A percentile compares a stretch with the other conserved stretches of the same genome.
Evolutionary conservation across 2,113 vertebrate genomes (phyloP).

Genomic region (Pelusios castaneus): DNA sequence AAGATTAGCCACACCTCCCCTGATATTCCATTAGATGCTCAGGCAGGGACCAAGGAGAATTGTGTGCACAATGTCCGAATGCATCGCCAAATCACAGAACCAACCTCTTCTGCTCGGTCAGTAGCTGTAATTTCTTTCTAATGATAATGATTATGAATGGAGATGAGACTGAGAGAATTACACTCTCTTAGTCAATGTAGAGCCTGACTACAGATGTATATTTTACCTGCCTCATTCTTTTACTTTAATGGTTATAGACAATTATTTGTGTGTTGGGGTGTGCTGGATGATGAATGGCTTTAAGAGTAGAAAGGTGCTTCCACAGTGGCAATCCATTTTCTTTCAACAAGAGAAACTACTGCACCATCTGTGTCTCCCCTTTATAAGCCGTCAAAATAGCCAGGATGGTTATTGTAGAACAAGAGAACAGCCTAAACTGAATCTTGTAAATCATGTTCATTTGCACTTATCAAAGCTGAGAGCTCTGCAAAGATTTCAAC

Average conservation of each 20-base stretch:
- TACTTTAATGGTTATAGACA: not conserved
- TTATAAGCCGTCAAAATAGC: not conserved
- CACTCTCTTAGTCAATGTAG: not conserved
- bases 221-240: not conserved
- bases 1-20: constrained; percentile 99
- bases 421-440: constrained; percentile 35
- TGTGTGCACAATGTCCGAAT: constrained; percentile 85
- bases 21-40: constrained; percentile 89
- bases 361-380: not conserved
- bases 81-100: constrained; percentile 93
- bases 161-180: not conserved
- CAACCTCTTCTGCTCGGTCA: constrained; percentile 86
- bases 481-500: constrained; percentile 50
- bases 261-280: not conserved
- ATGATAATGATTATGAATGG: not conserved
- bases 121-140: constrained; percentile 63
- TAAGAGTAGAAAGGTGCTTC: not conserved
- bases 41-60: constrained; percentile 84
- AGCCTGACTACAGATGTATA: not conserved
- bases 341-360: not conserved
- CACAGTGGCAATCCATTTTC: not conserved
- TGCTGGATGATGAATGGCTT: not conserved
- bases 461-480: constrained; percentile 43
- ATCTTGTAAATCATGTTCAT: constrained; percentile 45
- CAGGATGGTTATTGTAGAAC: not conserved